Conservation (phyloP, 53 echinoderm and acorn worm species). For the Actinopyga echinites region DNA sequence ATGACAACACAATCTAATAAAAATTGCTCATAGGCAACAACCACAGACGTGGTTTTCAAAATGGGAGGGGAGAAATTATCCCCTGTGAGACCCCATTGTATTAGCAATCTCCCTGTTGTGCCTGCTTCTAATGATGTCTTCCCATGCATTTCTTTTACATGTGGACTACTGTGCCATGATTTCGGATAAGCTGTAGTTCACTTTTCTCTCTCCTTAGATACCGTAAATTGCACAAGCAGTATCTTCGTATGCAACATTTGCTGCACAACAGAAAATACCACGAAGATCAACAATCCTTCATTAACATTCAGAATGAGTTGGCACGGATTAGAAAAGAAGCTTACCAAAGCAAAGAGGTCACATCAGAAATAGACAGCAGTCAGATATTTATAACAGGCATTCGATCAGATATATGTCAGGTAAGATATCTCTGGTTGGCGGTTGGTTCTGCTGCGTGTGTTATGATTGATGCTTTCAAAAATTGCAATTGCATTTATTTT, state of each 20-base stretch:
- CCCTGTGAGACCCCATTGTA: no score
- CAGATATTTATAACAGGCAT: slow-evolving; percentile 73
- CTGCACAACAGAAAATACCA: slow-evolving; percentile 66
- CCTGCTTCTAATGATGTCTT: no score
- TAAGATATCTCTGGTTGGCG: slow-evolving; percentile 6
- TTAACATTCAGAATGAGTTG: slow-evolving; percentile 72
- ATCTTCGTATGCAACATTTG: slow-evolving; percentile 79
- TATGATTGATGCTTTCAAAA: not conserved
- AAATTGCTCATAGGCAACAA: no score
- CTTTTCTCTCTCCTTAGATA: slow-evolving; percentile 50
- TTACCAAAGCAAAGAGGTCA: slow-evolving; percentile 74
- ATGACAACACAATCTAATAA: no score
- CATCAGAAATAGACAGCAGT: slow-evolving; percentile 75
- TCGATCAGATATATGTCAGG: slow-evolving; percentile 91
- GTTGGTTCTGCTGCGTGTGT: not conserved
- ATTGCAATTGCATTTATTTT: no score
- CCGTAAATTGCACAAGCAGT: slow-evolving; percentile 85
- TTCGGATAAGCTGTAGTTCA: not conserved
- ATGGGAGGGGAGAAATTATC: no score
- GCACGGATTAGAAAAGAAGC: slow-evolving; percentile 64
- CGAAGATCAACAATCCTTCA: slow-evolving; percentile 71
- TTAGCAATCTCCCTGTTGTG: no score
- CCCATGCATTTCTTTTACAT: no score
- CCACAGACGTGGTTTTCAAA: no score
- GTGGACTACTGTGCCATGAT: not conserved